Conservation (phyloP, 1,140 invertebrate genomes). For the Spodoptera litura region DNA sequence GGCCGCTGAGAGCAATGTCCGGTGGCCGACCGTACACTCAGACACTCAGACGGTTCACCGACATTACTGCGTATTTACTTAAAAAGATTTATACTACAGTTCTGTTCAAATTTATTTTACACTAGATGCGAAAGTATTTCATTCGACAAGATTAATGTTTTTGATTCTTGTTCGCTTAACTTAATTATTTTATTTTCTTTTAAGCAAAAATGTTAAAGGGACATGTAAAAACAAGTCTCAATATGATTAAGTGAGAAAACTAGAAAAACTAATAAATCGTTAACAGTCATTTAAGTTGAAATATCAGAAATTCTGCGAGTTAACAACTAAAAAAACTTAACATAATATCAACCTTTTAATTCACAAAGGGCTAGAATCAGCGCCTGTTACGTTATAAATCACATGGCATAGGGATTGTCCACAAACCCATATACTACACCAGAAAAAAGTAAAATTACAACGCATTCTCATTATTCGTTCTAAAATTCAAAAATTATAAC, state of each 20-base stretch:
- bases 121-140: neutral
- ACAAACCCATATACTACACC: neutral
- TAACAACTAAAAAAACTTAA: no score
- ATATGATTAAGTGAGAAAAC: no score
- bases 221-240: no score
- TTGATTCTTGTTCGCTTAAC: no score
- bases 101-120: conserved; percentile 10
- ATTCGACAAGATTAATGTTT: neutral
- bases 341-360: no score
- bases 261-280: no score
- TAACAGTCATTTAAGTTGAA: no score
- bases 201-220: no score
- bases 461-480: conserved; percentile 5
- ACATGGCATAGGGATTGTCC: neutral
- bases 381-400: no score
- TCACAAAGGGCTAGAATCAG: no score
- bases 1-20: conserved; percentile 41
- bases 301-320: no score
- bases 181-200: no score
- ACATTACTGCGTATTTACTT: conserved; percentile 19
- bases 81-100: neutral
- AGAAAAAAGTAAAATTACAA: neutral
- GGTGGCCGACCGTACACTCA: neutral
- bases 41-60: neutral
- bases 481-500: conserved; percentile 38